Conservation (phyloP, 1,140 invertebrate genomes). For the Pemphigus obesinymphae region DNA sequence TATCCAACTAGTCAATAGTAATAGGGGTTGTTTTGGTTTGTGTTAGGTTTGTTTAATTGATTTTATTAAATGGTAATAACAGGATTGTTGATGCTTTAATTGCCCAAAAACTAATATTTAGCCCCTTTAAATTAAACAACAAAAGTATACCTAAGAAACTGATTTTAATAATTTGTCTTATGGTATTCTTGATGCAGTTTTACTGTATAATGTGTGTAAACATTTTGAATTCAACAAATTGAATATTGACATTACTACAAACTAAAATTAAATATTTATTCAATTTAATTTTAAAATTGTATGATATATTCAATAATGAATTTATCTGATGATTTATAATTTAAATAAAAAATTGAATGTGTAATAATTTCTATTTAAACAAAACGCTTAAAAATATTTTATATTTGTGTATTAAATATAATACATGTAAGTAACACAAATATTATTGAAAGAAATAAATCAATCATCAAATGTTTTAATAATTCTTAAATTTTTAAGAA, state of each 20-base stretch:
- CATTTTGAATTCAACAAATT: background rate
- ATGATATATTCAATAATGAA: background rate
- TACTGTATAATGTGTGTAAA: background rate
- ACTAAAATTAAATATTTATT: background rate
- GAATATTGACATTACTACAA: background rate
- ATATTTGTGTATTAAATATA: background rate
- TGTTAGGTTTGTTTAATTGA: background rate
- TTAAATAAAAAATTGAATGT: conserved; percentile 33
- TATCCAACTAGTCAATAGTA: background rate
- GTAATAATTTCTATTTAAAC: background rate
- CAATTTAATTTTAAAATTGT: background rate
- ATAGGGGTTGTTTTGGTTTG: background rate
- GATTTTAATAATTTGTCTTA: conserved; percentile 7
- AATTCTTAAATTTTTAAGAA: too few species aligned
- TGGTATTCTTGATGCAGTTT: background rate
- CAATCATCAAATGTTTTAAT: too few species aligned
- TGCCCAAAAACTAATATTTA: background rate
- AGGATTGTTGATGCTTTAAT: background rate
- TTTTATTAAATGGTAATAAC: background rate
- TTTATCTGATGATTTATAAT: background rate
- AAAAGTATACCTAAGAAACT: background rate
- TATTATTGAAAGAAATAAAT: too few species aligned
- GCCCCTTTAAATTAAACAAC: background rate
- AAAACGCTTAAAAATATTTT: background rate
- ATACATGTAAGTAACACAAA: too few species aligned